A percentile compares a stretch with the other conserved stretches of the same genome.
Evolutionary conservation across 2,797 vertebrate species (phyloP).

Genomic region (Malacoctenus gilli): DNA sequence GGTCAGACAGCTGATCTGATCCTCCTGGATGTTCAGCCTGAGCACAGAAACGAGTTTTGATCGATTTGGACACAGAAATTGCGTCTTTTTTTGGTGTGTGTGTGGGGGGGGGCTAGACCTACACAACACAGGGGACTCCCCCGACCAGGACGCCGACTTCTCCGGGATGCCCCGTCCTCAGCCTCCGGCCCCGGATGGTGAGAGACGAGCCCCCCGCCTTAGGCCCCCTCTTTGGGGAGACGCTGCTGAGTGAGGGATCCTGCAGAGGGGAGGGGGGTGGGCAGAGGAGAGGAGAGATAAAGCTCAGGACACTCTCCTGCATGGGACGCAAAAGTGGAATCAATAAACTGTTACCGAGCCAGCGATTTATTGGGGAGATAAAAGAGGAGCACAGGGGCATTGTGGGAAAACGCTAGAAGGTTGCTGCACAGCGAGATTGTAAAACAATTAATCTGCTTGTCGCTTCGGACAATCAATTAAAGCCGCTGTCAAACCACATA

Average conservation of each 20-base stretch:
- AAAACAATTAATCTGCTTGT: slow-evolving; percentile 54
- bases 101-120: slow-evolving; percentile 60
- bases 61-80: too few relatives aligned
- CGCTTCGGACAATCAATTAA: slow-evolving; percentile 52
- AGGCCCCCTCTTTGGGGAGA: slow-evolving; percentile 89
- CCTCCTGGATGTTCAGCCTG: too few relatives aligned
- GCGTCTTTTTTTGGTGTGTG: not conserved
- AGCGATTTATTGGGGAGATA: slow-evolving; percentile 54
- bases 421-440: too few relatives aligned
- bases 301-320: too few relatives aligned
- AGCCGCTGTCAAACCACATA: slow-evolving; percentile 15
- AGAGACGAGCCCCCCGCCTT: slow-evolving; percentile 91
- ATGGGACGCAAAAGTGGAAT: slow-evolving; percentile 7
- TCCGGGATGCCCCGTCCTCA: slow-evolving; percentile 87
- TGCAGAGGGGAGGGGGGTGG: too few relatives aligned
- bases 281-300: not conserved
- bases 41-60: too few relatives aligned
- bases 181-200: slow-evolving; percentile 86
- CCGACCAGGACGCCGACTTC: slow-evolving; percentile 89
- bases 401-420: slow-evolving; percentile 50
- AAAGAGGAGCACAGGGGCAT: slow-evolving; percentile 45
- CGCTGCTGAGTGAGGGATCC: slow-evolving; percentile 88
- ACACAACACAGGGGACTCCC: slow-evolving; percentile 89
- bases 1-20: slow-evolving; percentile 88
- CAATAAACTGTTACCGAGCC: slow-evolving; percentile 40